phyloP scores from a whole-genome alignment of 2,797 vertebrate genomes.

The Mormyrus proboscirostris region DNA sequence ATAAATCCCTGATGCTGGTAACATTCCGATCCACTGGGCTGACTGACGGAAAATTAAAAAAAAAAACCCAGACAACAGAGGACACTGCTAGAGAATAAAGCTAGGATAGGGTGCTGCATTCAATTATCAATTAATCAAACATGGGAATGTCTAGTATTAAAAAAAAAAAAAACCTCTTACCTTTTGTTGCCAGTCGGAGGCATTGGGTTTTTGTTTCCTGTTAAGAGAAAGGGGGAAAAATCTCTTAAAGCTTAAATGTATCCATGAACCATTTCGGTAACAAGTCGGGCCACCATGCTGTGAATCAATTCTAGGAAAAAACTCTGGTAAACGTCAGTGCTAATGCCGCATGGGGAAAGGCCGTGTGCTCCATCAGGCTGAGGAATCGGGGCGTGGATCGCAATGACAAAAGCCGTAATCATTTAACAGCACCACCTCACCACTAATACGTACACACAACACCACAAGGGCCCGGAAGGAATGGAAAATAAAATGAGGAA shows the following conservation, averaged over 20 bases:
- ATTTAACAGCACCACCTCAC: neutral
- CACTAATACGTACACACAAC: neutral
- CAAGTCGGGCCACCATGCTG: constrained; percentile 10
- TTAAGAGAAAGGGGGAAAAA: constrained; percentile 39
- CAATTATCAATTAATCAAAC: constrained; percentile 38
- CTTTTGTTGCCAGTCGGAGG: constrained; percentile 96
- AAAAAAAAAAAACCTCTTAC: constrained; percentile 61
- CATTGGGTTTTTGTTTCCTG: constrained; percentile 99
- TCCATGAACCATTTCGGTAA: neutral
- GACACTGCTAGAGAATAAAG: constrained; percentile 38
- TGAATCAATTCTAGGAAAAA: constrained; percentile 2
- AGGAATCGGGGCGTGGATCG: neutral
- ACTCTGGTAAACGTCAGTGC: neutral
- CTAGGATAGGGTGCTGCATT: constrained; percentile 35
- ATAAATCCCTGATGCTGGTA: constrained; percentile 35
- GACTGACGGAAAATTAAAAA: constrained; percentile 27
- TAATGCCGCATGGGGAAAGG: neutral
- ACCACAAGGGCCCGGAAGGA: neutral
- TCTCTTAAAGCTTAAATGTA: neutral
- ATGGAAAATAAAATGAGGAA: neutral
- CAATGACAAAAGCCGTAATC: neutral
- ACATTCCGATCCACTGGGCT: constrained; percentile 26
- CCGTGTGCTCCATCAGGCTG: neutral
- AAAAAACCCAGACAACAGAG: constrained; percentile 31
- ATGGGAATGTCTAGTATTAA: constrained; percentile 24